Evolutionary conservation across 2,888 invertebrate species (phyloP).

Genomic region (Tineola bisselliella): DNA sequence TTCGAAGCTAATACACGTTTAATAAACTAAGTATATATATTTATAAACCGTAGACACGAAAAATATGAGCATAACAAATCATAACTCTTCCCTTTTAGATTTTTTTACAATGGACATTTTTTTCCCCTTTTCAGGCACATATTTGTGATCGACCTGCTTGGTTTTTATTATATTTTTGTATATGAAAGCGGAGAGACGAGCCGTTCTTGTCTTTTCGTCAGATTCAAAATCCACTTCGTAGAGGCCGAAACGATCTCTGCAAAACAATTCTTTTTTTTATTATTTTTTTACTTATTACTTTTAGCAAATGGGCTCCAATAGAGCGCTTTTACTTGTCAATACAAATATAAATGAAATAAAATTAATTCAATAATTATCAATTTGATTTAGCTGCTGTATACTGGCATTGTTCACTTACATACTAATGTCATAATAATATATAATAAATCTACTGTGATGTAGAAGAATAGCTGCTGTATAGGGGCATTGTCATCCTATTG

Average conservation of each 20-base stretch:
- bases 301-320: too few relatives aligned
- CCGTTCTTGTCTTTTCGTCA: slow-evolving; percentile 65
- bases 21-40: neutral
- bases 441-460: too few relatives aligned
- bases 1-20: too few relatives aligned
- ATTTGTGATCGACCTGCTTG: slow-evolving; percentile 33
- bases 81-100: neutral
- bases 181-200: slow-evolving; percentile 70
- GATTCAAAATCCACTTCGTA: slow-evolving; percentile 74
- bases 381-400: too few relatives aligned
- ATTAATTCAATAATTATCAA: too few relatives aligned
- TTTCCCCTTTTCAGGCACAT: slow-evolving; percentile 30
- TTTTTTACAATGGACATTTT: slow-evolving; percentile 23
- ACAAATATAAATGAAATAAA: too few relatives aligned
- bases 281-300: neutral
- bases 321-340: too few relatives aligned
- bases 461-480: too few relatives aligned
- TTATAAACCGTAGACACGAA: neutral
- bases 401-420: too few relatives aligned
- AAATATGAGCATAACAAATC: neutral
- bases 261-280: slow-evolving; percentile 18
- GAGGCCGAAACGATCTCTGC: slow-evolving; percentile 71
- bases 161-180: slow-evolving; percentile 54
- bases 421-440: too few relatives aligned
- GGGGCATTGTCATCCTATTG: too few relatives aligned